Evolutionary conservation across 2,113 vertebrate genomes (phyloP).

Genomic region (Dromiciops gliroides): DNA sequence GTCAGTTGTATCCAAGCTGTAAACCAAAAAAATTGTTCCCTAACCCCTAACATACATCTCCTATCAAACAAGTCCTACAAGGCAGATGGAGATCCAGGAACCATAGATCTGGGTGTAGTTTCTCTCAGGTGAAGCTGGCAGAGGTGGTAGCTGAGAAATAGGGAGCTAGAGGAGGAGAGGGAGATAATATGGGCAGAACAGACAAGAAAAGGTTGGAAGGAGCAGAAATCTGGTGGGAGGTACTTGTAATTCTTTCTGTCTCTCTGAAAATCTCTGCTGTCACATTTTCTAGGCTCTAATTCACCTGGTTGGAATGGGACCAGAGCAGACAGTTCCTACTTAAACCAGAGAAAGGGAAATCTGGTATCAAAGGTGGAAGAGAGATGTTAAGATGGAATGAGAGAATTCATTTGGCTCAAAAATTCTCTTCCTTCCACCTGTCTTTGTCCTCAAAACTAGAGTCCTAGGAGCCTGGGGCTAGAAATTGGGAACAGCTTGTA

Average conservation of each 20-base stretch:
- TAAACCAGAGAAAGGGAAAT: not conserved
- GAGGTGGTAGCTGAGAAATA: not conserved
- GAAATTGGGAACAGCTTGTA: not conserved
- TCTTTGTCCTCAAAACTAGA: not conserved
- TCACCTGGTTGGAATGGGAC: not conserved
- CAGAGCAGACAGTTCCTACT: not conserved
- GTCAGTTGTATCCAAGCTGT: not conserved
- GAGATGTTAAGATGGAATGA: not conserved
- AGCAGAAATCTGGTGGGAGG: not conserved
- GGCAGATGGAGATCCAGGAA: not conserved
- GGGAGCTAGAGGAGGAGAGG: not conserved
- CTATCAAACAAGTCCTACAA: not conserved
- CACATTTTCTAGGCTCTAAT: not conserved
- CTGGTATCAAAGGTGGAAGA: not conserved
- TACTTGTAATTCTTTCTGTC: conserved; percentile 9
- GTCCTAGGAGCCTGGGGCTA: not conserved
- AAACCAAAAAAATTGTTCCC: too few relatives aligned
- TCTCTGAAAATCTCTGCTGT: not conserved
- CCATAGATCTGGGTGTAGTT: conserved; percentile 4
- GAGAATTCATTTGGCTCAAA: not conserved
- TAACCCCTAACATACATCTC: not conserved
- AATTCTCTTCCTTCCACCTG: not conserved
- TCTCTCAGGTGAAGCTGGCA: conserved; percentile 6
- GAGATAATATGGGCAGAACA: not conserved
- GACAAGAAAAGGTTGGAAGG: not conserved